Conservation (phyloP, 2,113 vertebrate genomes). For the human (Homo sapiens) region GRCh38 chr5:160190501-160191000, state of each 20-base stretch:
- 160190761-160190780: not conserved
- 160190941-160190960: not conserved
- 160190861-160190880: not conserved
- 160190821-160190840: not conserved
- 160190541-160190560: not conserved
- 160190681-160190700: not conserved
- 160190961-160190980: not conserved
- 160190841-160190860: not conserved
- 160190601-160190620: not conserved
- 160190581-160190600: not conserved
- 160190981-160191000: not conserved
- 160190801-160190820: not conserved
- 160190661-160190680: not conserved
- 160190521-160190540: rapidly evolving
- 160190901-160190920: not conserved
- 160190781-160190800: not conserved
- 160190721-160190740: not conserved
- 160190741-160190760: not conserved
- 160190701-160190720: not conserved
- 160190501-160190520: too few species aligned
- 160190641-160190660: not conserved
- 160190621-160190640: not conserved
- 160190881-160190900: not conserved
- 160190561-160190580: not conserved
- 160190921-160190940: not conserved